Evolutionary conservation across 2,888 invertebrate species (phyloP), one percentile per base, ranked within the genome.

Genomic region (Peribatodes rhomboidaria): DNA sequence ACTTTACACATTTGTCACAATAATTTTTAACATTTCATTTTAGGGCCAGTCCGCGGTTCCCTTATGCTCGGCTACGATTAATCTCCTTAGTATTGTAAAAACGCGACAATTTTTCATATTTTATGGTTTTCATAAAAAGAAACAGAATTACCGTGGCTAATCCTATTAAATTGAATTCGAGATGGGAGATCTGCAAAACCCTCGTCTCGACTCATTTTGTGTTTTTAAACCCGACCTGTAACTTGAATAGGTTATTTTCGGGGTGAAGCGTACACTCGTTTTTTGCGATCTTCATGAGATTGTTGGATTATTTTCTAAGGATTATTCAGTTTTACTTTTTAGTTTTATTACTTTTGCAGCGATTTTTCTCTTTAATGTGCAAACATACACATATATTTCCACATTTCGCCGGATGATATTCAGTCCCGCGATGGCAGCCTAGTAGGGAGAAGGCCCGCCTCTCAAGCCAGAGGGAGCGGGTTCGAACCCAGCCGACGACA

Each of bases 1-100:
- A 71, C 69, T 75, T 74, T 54, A n/a, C 44, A 49, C 70, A 73
- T 75, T 72, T 68, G 53, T 74, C 68, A 72, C 62, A 56, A 69
- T 50, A 49, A 71, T 68, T 57, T 61, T 57, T 61, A 35, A 37
- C 27, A 37, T 58, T 55, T 50, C 13, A 58, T 64, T 65, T 57
- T 60, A 33, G 50, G 58, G 60, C 61, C 59, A 57, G 50, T 44
- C 27, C 20, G 47, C 35, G 61, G 37, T 33, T 54, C 57, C 44
- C 44, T 52, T 59, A 56, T 61, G 55, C 59, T 65, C 52, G 16
- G 59, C 39, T 39, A 62, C 58, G 52, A 69, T 68, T 66, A 67
- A 63, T 69, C 63, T 61, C 55, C 33, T n/a, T 42, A 49, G 14
- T 37, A 67, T 66, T 69, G 63, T 65, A 53, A 58, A 61, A 67